phyloP scores from a whole-genome alignment of 2,797 vertebrate species.

The Neosilurus mollespiculum region DNA sequence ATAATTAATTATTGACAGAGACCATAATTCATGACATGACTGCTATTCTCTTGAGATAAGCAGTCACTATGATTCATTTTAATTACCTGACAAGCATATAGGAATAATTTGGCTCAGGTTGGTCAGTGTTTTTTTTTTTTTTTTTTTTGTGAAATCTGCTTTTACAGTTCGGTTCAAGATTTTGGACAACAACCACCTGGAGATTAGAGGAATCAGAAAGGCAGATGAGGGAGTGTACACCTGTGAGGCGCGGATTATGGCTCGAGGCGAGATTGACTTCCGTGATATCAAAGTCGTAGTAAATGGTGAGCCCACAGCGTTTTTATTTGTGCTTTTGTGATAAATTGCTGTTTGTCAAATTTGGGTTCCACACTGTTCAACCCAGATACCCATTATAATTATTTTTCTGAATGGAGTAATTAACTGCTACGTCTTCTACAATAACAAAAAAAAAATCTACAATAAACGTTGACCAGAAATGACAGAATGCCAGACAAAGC shows the following conservation, averaged over 20 bases:
- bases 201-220: slow-evolving; percentile 95
- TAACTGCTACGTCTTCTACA: slow-evolving; percentile 8
- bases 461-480: not conserved
- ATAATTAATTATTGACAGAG: not conserved
- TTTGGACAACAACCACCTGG: slow-evolving; percentile 93
- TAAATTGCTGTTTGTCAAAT: slow-evolving; percentile 34
- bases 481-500: not conserved
- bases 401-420: slow-evolving; percentile 23
- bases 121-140: no score
- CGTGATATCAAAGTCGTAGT: slow-evolving; percentile 91
- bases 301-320: slow-evolving; percentile 81
- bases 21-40: not conserved
- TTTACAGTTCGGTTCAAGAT: slow-evolving; percentile 87
- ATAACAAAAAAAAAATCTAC: slow-evolving; percentile 1
- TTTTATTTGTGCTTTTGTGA: slow-evolving; percentile 6
- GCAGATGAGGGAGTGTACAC: slow-evolving; percentile 91
- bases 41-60: not conserved
- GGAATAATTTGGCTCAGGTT: not conserved
- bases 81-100: not conserved
- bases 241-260: slow-evolving; percentile 94
- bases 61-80: not conserved
- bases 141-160: not conserved
- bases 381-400: slow-evolving; percentile 28
- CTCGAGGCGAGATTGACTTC: slow-evolving; percentile 94
- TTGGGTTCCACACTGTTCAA: slow-evolving; percentile 6